Base-by-base conservation (phyloP, 2,888 invertebrate genomes). In the Cephus pygmeus region DNA sequence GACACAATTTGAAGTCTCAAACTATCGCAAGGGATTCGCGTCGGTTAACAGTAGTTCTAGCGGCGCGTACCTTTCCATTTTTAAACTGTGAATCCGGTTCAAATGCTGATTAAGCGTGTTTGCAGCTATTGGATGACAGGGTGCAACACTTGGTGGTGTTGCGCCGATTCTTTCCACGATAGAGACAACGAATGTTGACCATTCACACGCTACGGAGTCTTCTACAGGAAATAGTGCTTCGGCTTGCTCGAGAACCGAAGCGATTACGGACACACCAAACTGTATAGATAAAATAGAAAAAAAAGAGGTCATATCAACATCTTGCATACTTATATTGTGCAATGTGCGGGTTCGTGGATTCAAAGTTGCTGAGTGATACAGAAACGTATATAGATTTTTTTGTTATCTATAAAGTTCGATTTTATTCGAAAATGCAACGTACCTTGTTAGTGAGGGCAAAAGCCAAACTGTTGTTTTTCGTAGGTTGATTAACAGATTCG, bases 261-360 rank as follows among this genome's bases (percentile, higher is more conserved):
- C 92, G 80, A 94, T 86, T 34, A 93, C 92, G 6, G 94, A 94
- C 56, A 94, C 92, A 33, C 94, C 94, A 85, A 94, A 93, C 94
- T 94, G 87, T 68, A 91, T 56, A 23, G 9, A 56, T 56, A 91
- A 77, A 78, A 33, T 4, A 81, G 79, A 71, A 76, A 77, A 68
- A 73, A 75, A 80, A 69, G 30, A 75, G 23, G 33, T 34, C 12
- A 73, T 9, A 68, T 71, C 31, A 23, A 6, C 11, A 12, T 71
- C 30, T 4, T 30, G 68, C 68, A 73, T 71, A 82, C 80, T 82
- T 81, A 82, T 75, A 81, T 83, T 30, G 78, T 76, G 36, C 81
- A 75, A 69, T 83, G 76, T 56, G 73, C 75, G 31, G 74, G 23
- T 68, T 80, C 56, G 33, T 81, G 76, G n/a, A 78, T 73, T 69